Base-by-base conservation (phyloP, 2,113 vertebrate species). In the Bambusicola thoracicus region DNA sequence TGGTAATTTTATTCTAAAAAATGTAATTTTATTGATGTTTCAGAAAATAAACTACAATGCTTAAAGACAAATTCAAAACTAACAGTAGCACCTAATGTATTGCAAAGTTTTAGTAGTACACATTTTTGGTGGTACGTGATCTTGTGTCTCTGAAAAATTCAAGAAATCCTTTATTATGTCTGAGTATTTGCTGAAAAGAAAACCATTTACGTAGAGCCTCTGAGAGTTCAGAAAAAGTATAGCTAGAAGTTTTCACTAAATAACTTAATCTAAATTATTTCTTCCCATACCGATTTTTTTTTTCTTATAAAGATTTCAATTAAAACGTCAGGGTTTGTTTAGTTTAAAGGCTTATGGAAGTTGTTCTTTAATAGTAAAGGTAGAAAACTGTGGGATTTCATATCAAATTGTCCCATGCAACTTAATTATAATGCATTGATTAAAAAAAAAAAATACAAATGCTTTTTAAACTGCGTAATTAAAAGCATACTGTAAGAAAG, bases 341-440 rank as follows among this genome's bases (percentile, higher is more conserved):
- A 58, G 21, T n/a, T 87, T 73, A 83, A 70, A 93, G 38, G 41
- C n/a, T 94, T 94, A 67, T 48, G 77, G 74, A 85, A 88, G 74
- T 79, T 46, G 7, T 61, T 77, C 63, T 61, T 51, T 61, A 49
- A 51, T 72, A 70, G 75, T 90, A 55, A 81, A 77, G 63, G 16
- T 59, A 89, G 22, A 93, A 75, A 88, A 92, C n/a, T 32, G 12
- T 80, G n/a, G 13, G 6, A 41, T 89, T 93, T 93, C 38, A 29
- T 87, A 92, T 43, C 69, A 68, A 36, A 21, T 65, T 53, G 4
- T 22, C 17, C 19, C 51, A 90, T 14, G 46, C 66, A 77, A 34
- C 3, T 22, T 85, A 36, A 75, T 49, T 79, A 85, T 11, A 84
- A 90, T 81, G 59, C 13, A 38, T 10, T 65, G 21, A 85, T 68